These are phyloP conservation scores for Drosophila auraria DNA, from an alignment of 1,140 invertebrate genomes.

Conservation along the genomic window DNA sequence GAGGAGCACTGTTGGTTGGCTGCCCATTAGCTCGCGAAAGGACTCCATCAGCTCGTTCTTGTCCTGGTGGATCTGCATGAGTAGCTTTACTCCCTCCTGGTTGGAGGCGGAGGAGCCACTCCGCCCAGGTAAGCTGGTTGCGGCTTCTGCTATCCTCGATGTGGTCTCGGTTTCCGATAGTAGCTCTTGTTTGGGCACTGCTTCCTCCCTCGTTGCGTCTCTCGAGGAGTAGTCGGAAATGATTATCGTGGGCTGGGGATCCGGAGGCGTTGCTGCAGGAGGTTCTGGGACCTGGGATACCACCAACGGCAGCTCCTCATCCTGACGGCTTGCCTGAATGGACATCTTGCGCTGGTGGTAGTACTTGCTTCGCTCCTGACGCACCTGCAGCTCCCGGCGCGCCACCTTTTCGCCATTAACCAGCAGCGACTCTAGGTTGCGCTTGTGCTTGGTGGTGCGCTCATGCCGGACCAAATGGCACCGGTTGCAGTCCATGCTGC, in stretches of 20 bases:
- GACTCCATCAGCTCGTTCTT: conserved; percentile 81
- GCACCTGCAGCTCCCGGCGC: conserved; percentile 64
- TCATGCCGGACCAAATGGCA: conserved; percentile 78
- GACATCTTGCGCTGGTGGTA: conserved; percentile 63
- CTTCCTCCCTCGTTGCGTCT: neutral
- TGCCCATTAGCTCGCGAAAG: conserved; percentile 74
- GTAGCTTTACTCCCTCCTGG: conserved; percentile 71
- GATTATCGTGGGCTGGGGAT: neutral
- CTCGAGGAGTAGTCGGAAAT: neutral
- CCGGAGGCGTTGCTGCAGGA: too few relatives aligned
- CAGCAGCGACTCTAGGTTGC: conserved; percentile 70
- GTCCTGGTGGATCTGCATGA: conserved; percentile 82
- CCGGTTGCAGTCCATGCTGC: conserved; percentile 77
- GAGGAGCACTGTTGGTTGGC: conserved; percentile 31
- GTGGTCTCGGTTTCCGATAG: conserved; percentile 1
- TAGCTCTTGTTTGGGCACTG: conserved; percentile 20
- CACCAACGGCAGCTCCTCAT: neutral
- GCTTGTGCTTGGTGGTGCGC: conserved; percentile 72
- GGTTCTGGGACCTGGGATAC: neutral
- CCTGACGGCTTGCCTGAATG: conserved; percentile 2
- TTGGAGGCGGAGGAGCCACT: conserved; percentile 30
- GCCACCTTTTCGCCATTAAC: conserved; percentile 72
- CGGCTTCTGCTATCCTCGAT: neutral
- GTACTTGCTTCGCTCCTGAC: conserved; percentile 77
- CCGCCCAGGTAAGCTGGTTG: neutral